Percentiles rank a stretch among this genome's conserved stretches.
Evolutionary conservation across 2,113 vertebrate species (phyloP).

Genomic region (Smithornis capensis): DNA sequence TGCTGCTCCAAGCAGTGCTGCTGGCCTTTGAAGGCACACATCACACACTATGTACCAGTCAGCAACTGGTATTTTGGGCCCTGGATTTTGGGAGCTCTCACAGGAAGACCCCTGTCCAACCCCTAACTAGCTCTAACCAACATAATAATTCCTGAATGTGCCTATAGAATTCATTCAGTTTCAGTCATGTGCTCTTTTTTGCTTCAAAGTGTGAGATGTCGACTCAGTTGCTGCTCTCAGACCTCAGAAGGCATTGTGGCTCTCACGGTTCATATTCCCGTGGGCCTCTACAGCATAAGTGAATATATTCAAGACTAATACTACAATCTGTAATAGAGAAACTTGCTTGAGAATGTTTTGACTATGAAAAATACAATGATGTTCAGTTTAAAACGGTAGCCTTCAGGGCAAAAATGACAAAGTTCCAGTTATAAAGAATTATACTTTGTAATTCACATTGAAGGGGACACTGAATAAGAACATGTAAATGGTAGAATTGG

Average conservation of each 20-base stretch:
- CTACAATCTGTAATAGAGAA: background rate
- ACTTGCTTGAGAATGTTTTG: background rate
- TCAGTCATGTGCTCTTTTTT: fast-evolving
- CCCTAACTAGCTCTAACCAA: background rate
- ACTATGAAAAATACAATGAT: background rate
- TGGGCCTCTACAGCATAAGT: background rate
- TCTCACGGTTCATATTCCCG: fast-evolving
- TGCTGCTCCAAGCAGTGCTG: background rate
- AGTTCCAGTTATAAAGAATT: background rate
- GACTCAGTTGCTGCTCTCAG: background rate
- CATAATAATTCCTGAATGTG: background rate
- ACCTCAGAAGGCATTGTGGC: background rate
- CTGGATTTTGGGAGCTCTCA: background rate
- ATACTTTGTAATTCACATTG: background rate
- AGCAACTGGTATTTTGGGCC: background rate
- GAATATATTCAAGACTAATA: background rate
- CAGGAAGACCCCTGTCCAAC: background rate
- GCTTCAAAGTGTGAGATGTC: background rate
- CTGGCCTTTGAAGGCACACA: background rate
- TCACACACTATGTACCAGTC: background rate
- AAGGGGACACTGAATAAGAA: background rate
- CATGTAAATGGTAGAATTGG: background rate
- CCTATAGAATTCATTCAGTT: background rate
- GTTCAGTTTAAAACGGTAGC: background rate
- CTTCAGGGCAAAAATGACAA: background rate